These are phyloP conservation scores for Philereme transversata DNA, from an alignment of 2,888 invertebrate species.

Conservation along the genomic window DNA sequence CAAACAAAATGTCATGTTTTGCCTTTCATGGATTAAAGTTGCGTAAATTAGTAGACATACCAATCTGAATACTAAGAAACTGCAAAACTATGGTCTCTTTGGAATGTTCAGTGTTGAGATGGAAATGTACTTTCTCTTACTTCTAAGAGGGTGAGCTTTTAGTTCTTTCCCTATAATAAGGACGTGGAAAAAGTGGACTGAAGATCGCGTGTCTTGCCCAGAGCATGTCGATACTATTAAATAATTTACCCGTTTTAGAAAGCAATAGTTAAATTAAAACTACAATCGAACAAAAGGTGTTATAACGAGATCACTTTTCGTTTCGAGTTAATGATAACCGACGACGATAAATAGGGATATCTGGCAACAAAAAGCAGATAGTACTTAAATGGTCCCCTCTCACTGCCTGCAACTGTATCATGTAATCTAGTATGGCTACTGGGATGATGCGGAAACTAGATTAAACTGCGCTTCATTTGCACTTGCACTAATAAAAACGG, in stretches of 20 bases:
- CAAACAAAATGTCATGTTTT: slow-evolving; percentile 25
- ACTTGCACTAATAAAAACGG: slow-evolving; percentile 41
- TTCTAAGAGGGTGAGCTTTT: slow-evolving; percentile 2
- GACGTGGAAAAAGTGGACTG: slow-evolving; percentile 18
- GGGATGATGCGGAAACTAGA: slow-evolving; percentile 47
- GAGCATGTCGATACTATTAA: slow-evolving; percentile 32
- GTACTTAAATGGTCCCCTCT: slow-evolving; percentile 64
- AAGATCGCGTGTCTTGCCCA: slow-evolving; percentile 32
- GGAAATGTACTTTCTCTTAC: slow-evolving; percentile 16
- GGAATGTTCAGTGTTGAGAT: background rate
- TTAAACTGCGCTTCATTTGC: slow-evolving; percentile 49
- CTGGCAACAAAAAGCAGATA: slow-evolving; percentile 57
- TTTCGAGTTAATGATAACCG: slow-evolving; percentile 62
- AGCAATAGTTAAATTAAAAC: slow-evolving; percentile 61
- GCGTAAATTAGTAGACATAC: slow-evolving; percentile 23
- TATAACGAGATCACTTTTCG: slow-evolving; percentile 65
- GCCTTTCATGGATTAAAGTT: slow-evolving; percentile 16
- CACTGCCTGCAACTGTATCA: slow-evolving; percentile 59
- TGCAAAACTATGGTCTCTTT: background rate
- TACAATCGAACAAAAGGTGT: slow-evolving; percentile 48
- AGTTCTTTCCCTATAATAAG: slow-evolving; percentile 25
- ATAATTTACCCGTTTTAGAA: slow-evolving; percentile 53
- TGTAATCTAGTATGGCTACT: slow-evolving; percentile 50
- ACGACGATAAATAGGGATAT: slow-evolving; percentile 55
- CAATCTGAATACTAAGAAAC: background rate